Evolutionary conservation across 1,140 invertebrate species (phyloP).

Genomic region (Vollenhovia emeryi): DNA sequence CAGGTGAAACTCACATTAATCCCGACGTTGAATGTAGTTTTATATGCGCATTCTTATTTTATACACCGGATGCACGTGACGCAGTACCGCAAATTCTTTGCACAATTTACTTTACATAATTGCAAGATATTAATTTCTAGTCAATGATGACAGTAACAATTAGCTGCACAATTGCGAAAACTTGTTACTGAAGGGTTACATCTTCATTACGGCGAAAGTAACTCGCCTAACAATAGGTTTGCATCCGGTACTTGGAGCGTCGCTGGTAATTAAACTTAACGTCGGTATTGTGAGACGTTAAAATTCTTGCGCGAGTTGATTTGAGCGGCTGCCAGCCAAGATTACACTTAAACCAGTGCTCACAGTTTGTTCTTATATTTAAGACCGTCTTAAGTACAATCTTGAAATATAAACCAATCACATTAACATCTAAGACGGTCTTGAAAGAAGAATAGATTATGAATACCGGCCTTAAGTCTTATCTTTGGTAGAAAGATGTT

Average conservation of each 20-base stretch:
- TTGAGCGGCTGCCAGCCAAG: no score
- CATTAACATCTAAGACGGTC: no score
- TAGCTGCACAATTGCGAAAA: not conserved
- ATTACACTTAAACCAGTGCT: not conserved
- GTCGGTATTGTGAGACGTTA: not conserved
- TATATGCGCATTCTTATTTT: not conserved
- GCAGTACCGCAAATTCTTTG: not conserved
- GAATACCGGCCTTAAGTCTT: no score
- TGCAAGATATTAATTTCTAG: not conserved
- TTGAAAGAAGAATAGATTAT: no score
- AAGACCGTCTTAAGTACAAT: no score
- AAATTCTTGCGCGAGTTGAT: not conserved
- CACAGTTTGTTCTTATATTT: no score
- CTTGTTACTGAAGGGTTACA: not conserved
- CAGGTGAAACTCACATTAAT: not conserved
- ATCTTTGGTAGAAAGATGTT: not conserved
- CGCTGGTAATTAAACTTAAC: constrained; percentile 12
- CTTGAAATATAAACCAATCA: no score
- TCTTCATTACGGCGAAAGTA: not conserved
- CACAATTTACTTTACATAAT: not conserved
- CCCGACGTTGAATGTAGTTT: not conserved
- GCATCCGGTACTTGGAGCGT: not conserved
- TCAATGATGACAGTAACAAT: not conserved
- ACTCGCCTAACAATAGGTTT: not conserved
- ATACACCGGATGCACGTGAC: not conserved